These are phyloP conservation scores for Drosophila lutescens DNA, from an alignment of 2,888 invertebrate species.

Conservation along the genomic window DNA sequence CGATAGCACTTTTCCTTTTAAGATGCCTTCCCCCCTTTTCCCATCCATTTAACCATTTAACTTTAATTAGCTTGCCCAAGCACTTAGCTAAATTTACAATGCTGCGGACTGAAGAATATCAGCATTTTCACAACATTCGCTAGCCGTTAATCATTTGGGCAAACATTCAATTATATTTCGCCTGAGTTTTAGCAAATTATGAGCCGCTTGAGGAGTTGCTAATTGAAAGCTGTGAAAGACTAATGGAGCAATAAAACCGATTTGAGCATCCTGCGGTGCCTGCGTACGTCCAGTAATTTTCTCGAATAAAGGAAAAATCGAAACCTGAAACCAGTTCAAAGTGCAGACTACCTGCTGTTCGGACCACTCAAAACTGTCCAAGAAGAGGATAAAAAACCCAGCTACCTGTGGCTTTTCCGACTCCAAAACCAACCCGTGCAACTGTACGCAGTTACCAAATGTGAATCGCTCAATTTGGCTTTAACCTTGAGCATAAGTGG, in stretches of 20 bases:
- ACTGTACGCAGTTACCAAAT: constrained; percentile 21
- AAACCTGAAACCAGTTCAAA: constrained; percentile 22
- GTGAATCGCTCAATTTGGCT: constrained; percentile 1
- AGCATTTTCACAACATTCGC: constrained; percentile 22
- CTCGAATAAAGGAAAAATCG: not conserved
- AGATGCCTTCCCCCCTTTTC: constrained; percentile 7
- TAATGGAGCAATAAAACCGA: constrained; percentile 25
- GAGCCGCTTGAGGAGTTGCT: constrained; percentile 24
- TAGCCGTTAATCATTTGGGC: constrained; percentile 29
- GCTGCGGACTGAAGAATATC: not conserved
- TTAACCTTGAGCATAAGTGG: constrained; percentile 73
- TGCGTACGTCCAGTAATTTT: constrained; percentile 2
- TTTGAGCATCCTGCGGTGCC: not conserved
- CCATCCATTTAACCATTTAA: not conserved
- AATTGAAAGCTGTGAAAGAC: constrained; percentile 24
- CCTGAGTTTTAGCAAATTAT: constrained; percentile 34
- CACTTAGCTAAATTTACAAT: constrained; percentile 15
- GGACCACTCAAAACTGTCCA: not conserved
- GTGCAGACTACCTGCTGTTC: constrained; percentile 28
- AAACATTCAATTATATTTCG: constrained; percentile 30
- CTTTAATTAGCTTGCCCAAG: constrained; percentile 11
- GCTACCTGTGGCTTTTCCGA: constrained; percentile 9
- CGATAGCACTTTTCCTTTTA: constrained; percentile 39
- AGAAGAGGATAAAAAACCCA: constrained; percentile 15
- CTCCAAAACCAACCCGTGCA: not conserved